Conservation (phyloP, 1,140 invertebrate species). For the Mactra quadrangularis region DNA sequence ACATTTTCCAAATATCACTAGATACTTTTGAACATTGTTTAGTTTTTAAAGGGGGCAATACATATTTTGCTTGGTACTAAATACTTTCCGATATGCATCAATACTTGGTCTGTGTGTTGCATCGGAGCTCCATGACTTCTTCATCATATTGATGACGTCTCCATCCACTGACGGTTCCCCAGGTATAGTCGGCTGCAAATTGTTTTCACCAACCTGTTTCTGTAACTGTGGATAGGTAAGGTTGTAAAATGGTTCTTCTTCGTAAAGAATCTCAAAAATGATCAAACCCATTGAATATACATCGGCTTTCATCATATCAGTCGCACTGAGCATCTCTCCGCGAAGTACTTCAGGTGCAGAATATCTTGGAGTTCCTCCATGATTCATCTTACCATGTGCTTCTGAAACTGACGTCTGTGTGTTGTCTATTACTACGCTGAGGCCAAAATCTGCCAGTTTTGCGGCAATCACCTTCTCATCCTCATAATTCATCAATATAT, state of each 20-base stretch:
- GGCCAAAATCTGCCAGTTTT: conserved; percentile 50
- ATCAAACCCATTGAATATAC: conserved; percentile 59
- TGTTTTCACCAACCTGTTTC: conserved; percentile 51
- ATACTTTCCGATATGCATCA: no score
- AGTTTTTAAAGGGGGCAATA: no score
- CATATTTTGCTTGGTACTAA: no score
- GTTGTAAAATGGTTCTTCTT: conserved; percentile 63
- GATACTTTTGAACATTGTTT: no score
- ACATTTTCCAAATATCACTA: no score
- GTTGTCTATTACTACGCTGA: conserved; percentile 32
- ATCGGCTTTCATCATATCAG: conserved; percentile 57
- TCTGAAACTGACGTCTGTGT: not conserved
- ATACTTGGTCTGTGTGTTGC: conserved; percentile 33
- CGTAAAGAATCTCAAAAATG: conserved; percentile 53
- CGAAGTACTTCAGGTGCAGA: conserved; percentile 65
- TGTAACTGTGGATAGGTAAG: conserved; percentile 42
- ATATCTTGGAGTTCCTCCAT: conserved; percentile 64
- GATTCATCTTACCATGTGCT: not conserved
- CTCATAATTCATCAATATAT: conserved; percentile 42
- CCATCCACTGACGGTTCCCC: not conserved
- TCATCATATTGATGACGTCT: not conserved
- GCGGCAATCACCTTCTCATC: not conserved
- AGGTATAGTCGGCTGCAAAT: conserved; percentile 48
- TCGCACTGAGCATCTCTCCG: conserved; percentile 23
- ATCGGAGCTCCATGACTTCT: conserved; percentile 54